Percentiles rank a stretch among this genome's conserved stretches.
phyloP scores from a whole-genome alignment of 2,888 invertebrate genomes.

The Dolichomitus sp. region DNA sequence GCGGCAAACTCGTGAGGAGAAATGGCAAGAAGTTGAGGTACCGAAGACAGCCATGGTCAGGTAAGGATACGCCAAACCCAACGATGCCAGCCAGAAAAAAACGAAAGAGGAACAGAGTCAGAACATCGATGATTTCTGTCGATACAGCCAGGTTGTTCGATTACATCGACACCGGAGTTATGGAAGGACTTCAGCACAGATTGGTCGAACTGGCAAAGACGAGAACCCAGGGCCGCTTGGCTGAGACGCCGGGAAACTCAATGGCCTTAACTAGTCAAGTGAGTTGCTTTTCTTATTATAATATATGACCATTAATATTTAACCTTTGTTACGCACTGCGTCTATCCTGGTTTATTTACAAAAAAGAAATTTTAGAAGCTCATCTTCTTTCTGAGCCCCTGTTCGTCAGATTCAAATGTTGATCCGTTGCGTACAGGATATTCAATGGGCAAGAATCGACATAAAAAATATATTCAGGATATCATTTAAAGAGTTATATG shows the following conservation, averaged over 20 bases:
- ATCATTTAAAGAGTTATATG: too few species aligned
- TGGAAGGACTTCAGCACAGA: constrained; percentile 96
- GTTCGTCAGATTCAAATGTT: too few species aligned
- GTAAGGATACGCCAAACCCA: constrained; percentile 87
- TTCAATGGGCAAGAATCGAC: too few species aligned
- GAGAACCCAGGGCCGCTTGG: constrained; percentile 89
- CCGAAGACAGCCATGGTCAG: constrained; percentile 95
- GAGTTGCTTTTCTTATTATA: constrained; percentile 64
- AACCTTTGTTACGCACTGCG: background rate
- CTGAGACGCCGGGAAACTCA: constrained; percentile 89
- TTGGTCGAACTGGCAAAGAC: constrained; percentile 89
- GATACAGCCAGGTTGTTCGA: constrained; percentile 95
- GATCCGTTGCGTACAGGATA: too few species aligned
- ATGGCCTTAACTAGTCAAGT: constrained; percentile 91
- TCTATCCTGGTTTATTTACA: background rate
- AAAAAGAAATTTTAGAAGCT: too few species aligned
- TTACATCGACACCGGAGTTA: constrained; percentile 96
- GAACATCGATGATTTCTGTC: constrained; percentile 78
- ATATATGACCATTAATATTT: background rate
- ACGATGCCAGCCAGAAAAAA: constrained; percentile 15
- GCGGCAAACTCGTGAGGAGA: constrained; percentile 92
- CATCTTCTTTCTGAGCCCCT: too few species aligned
- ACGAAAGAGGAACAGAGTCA: constrained; percentile 36
- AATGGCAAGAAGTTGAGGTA: constrained; percentile 96
- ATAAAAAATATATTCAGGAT: too few species aligned